phyloP scores from a whole-genome alignment of 2,113 vertebrate species.

The Centropristis striata region DNA sequence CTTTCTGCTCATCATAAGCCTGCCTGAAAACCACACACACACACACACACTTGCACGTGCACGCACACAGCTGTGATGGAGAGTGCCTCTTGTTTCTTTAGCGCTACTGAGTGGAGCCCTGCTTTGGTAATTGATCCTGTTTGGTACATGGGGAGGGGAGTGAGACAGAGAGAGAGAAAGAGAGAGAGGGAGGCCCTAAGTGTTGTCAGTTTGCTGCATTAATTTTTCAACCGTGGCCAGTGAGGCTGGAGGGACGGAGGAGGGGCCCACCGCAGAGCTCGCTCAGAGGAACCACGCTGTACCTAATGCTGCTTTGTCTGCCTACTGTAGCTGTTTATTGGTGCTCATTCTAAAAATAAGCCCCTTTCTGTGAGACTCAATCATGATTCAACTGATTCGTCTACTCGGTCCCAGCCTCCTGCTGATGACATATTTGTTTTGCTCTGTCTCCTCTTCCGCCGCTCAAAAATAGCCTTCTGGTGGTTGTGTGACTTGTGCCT shows the following conservation, averaged over 20 bases:
- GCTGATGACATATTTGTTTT: slow-evolving; percentile 79
- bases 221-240: slow-evolving; percentile 83
- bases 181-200: slow-evolving; percentile 77
- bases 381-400: slow-evolving; percentile 49
- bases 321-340: background rate
- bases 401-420: slow-evolving; percentile 51
- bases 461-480: slow-evolving; percentile 74
- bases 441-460: slow-evolving; percentile 39
- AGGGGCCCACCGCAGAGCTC: slow-evolving; percentile 76
- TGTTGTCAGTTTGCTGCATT: slow-evolving; percentile 85
- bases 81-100: slow-evolving; percentile 78
- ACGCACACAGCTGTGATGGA: slow-evolving; percentile 62
- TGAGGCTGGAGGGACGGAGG: slow-evolving; percentile 68
- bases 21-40: slow-evolving; percentile 44
- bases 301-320: slow-evolving; percentile 43
- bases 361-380: slow-evolving; percentile 45
- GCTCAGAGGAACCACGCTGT: slow-evolving; percentile 50
- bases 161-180: slow-evolving; percentile 51
- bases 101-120: slow-evolving; percentile 79
- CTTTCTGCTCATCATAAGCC: slow-evolving; percentile 77
- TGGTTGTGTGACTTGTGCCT: slow-evolving; percentile 71
- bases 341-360: slow-evolving; percentile 56
- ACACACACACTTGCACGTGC: slow-evolving; percentile 32
- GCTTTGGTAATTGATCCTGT: slow-evolving; percentile 87
- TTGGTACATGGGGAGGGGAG: slow-evolving; percentile 77